phyloP scores from a whole-genome alignment of 2,888 invertebrate genomes.

The Eulithis prunata region DNA sequence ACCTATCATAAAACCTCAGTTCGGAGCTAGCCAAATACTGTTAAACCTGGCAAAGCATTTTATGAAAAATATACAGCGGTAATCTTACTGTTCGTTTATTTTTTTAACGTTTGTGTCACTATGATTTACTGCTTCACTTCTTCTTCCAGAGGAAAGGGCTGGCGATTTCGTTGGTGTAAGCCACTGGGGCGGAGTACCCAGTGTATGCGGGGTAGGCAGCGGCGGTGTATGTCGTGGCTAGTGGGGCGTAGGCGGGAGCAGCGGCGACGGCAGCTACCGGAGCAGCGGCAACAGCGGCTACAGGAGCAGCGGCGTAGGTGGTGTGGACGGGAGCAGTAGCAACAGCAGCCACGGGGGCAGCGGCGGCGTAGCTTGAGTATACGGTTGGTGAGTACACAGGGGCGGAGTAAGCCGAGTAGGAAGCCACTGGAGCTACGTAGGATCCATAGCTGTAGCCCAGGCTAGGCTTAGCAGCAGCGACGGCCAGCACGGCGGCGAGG shows the following conservation, averaged over 20 bases:
- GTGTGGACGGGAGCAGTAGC: constrained; percentile 9
- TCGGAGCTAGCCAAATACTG: too few species aligned
- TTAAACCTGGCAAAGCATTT: too few species aligned
- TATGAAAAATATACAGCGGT: too few species aligned
- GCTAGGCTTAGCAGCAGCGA: constrained; percentile 62
- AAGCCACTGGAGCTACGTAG: constrained; percentile 16
- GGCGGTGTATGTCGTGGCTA: constrained; percentile 4
- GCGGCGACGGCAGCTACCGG: neutral
- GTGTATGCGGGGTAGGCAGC: constrained; percentile 13
- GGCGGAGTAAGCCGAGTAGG: constrained; percentile 28
- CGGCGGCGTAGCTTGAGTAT: constrained; percentile 10
- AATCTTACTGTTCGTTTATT: neutral
- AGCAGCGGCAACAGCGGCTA: neutral
- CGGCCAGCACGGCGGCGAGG: constrained; percentile 55
- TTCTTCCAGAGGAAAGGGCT: constrained; percentile 22
- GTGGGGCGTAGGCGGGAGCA: constrained; percentile 4
- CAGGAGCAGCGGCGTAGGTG: constrained; percentile 12
- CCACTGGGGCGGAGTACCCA: constrained; percentile 8
- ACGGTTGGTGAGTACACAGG: constrained; percentile 17
- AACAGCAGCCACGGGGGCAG: constrained; percentile 9
- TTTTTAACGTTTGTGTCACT: neutral
- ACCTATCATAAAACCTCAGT: too few species aligned
- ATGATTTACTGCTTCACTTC: constrained; percentile 8
- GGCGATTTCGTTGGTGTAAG: constrained; percentile 4
- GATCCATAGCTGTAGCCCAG: constrained; percentile 25